These are phyloP conservation scores for Promerops cafer DNA, from an alignment of 2,113 vertebrate genomes.

Conservation along the genomic window DNA sequence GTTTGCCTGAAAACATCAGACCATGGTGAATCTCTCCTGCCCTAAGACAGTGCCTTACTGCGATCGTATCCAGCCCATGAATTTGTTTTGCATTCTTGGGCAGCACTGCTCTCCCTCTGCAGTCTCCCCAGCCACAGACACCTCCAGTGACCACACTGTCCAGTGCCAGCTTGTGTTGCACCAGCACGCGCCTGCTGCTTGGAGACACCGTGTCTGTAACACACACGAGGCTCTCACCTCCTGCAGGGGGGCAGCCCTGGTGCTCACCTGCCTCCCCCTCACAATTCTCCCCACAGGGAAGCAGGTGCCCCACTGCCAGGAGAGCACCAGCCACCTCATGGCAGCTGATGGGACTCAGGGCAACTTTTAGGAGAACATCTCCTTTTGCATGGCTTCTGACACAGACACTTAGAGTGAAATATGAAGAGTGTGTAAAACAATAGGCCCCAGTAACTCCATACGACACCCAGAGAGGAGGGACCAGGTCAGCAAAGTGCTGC, in stretches of 20 bases:
- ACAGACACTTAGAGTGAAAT: not conserved
- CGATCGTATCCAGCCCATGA: not conserved
- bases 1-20: not conserved
- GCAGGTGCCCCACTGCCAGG: not conserved
- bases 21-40: not conserved
- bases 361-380: not conserved
- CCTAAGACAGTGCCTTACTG: not conserved
- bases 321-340: rapidly evolving
- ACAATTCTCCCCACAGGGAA: not conserved
- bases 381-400: not conserved
- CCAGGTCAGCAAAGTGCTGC: not conserved
- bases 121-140: not conserved
- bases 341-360: not conserved
- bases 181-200: rapidly evolving
- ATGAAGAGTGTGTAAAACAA: constrained; percentile 17
- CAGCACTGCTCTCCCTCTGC: not conserved
- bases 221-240: rapidly evolving
- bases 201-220: not conserved
- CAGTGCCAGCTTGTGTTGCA: not conserved
- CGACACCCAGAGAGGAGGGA: not conserved
- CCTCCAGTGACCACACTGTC: not conserved
- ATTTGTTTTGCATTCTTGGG: not conserved
- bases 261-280: not conserved
- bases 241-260: not conserved
- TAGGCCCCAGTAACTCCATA: not conserved